Conservation (phyloP, 2,888 invertebrate genomes). For the Drosophila pseudotakahashii region DNA sequence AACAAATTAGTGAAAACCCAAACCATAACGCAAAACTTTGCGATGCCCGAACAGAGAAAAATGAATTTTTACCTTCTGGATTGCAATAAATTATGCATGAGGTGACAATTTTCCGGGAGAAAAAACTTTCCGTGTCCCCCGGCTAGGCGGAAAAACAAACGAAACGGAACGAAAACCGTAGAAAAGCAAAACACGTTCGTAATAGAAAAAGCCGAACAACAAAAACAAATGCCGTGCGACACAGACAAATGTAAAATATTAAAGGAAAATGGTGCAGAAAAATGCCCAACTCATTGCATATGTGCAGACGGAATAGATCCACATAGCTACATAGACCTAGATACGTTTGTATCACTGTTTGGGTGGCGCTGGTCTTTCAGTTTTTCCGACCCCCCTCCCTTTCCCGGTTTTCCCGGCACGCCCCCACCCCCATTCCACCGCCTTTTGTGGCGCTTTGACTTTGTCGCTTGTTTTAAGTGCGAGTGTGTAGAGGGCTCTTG, state of each 20-base stretch:
- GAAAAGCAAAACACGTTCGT: slow-evolving; percentile 50
- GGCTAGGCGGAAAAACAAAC: slow-evolving; percentile 44
- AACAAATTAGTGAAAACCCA: slow-evolving; percentile 26
- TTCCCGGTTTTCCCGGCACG: slow-evolving; percentile 5
- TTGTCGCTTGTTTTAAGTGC: slow-evolving; percentile 49
- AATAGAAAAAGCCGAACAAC: slow-evolving; percentile 58
- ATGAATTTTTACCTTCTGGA: slow-evolving; percentile 64
- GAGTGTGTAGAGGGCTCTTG: slow-evolving; percentile 54
- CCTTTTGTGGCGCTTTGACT: slow-evolving; percentile 51
- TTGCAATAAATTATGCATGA: slow-evolving; percentile 79
- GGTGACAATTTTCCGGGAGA: slow-evolving; percentile 62
- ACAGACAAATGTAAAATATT: slow-evolving; percentile 55
- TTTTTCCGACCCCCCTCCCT: slow-evolving; percentile 6
- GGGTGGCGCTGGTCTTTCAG: slow-evolving; percentile 24
- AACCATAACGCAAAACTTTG: slow-evolving; percentile 40
- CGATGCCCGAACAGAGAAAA: slow-evolving; percentile 42
- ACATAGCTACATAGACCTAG: slow-evolving; percentile 9
- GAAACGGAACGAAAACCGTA: slow-evolving; percentile 12
- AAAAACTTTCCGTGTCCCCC: slow-evolving; percentile 23
- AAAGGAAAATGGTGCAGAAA: slow-evolving; percentile 63
- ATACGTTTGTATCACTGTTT: slow-evolving; percentile 15
- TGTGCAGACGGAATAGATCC: slow-evolving; percentile 38
- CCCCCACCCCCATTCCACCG: background rate
- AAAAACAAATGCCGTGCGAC: slow-evolving; percentile 56
- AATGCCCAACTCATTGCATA: slow-evolving; percentile 61